Percentiles rank a stretch among this genome's conserved stretches.
These are phyloP conservation scores for Diloba caeruleocephala DNA, from an alignment of 2,888 invertebrate species.

Conservation along the genomic window DNA sequence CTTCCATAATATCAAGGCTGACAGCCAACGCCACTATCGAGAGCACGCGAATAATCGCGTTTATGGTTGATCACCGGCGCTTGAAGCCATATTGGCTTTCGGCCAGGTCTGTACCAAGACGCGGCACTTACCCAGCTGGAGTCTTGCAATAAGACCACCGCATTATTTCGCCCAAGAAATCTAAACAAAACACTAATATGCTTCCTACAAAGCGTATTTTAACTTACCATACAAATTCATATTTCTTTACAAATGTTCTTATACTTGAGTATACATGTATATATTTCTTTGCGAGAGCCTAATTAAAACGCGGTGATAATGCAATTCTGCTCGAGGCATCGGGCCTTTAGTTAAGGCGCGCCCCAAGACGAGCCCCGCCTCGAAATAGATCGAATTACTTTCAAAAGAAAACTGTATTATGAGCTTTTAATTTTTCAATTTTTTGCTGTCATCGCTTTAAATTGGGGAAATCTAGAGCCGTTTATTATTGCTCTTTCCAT, in stretches of 20 bases:
- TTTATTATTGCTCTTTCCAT: constrained; percentile 13
- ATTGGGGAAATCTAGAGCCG: constrained; percentile 14
- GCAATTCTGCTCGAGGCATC: constrained; percentile 53
- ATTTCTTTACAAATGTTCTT: constrained; percentile 7
- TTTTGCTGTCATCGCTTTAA: constrained; percentile 38
- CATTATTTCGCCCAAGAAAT: too few relatives aligned
- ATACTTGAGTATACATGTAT: background rate
- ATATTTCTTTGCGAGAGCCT: constrained; percentile 42
- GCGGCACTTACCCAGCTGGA: too few relatives aligned
- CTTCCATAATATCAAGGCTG: too few relatives aligned
- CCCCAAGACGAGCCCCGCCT: constrained; percentile 51
- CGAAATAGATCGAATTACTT: constrained; percentile 60
- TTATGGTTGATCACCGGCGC: too few relatives aligned
- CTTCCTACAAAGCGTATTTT: background rate
- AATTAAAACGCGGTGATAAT: constrained; percentile 63
- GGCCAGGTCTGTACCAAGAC: too few relatives aligned
- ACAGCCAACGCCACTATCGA: too few relatives aligned
- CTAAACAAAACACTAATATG: too few relatives aligned
- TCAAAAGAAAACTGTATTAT: constrained; percentile 58
- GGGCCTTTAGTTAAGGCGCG: constrained; percentile 44
- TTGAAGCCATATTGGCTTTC: too few relatives aligned
- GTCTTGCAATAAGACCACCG: too few relatives aligned
- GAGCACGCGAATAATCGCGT: too few relatives aligned
- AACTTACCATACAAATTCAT: background rate
- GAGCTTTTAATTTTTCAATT: constrained; percentile 52